Evolutionary conservation across 2,797 vertebrate species (phyloP), one percentile per base, ranked within the genome.

Genomic region (Tympanoctomys barrerae): DNA sequence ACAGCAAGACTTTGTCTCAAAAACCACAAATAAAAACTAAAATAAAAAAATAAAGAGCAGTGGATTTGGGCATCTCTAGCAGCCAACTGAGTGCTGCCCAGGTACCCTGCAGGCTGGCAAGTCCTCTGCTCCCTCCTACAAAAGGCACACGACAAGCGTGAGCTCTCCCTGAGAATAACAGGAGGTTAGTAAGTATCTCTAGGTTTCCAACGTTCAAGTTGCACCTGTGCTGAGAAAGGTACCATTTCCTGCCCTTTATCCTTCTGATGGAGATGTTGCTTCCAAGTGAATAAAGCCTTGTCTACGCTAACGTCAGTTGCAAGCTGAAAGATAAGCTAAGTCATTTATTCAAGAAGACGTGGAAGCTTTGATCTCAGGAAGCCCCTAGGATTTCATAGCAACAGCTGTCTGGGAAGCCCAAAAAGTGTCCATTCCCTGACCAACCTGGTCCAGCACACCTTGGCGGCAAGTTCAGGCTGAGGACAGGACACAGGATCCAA

Each of bases 361-460:
- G 1, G 93, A 95, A 82, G 64, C 97, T 94, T 81, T 91, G 78
- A 95, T 95, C 59, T 42, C 81, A 73, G n/a, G 22, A 33, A 95
- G 70, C 94, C 93, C 91, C 93, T 66, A 82, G 87, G 89, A 81
- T 87, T 92, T 97, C 81, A 97, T 94, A 97, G 96, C 66, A 96
- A 82, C 70, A 96, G 66, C 80, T 96, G 52, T 61, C 89, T 70
- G 0, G 49, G 75, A 12, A 79, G 3, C 36, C 42, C 81, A 6
- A 2, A 81, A 33, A 46, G 9, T 11, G 31, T 57, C 66, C 54
- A 64, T 57, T 57, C 2, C 36, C 49, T 52, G 19, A 14, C 9
- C 19, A 5, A 28, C 21, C 46, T 71, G 36, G 8, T 54, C 22
- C 4, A 10, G 54, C 3, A 36, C 6, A 31, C 42, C 54, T 33